A percentile compares a stretch with the other conserved stretches of the same genome.
Conservation (phyloP, 2,113 vertebrate genomes). For the Candoia aspera region DNA sequence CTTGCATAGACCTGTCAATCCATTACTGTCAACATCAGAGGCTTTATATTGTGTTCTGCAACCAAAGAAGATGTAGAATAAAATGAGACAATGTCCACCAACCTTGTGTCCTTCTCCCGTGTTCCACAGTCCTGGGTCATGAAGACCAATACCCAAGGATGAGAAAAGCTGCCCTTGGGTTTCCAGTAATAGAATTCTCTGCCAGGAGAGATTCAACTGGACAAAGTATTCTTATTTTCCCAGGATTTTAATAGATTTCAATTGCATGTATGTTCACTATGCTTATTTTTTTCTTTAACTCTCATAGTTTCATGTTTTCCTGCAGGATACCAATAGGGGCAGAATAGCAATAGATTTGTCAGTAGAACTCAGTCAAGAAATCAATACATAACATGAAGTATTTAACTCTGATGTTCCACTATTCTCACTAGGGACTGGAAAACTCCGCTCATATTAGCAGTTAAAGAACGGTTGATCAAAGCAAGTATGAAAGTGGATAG, state of each 20-base stretch:
- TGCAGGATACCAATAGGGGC: neutral
- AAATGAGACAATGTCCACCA: neutral
- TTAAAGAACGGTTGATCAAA: neutral
- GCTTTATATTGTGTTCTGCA: no score
- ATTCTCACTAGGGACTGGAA: neutral
- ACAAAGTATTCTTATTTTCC: neutral
- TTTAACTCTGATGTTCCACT: neutral
- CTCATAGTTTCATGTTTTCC: neutral
- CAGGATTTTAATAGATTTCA: neutral
- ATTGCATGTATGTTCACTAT: neutral
- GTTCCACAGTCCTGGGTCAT: neutral
- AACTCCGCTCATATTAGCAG: neutral
- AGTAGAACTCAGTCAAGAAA: neutral
- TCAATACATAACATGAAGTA: neutral
- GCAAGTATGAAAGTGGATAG: neutral
- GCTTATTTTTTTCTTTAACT: neutral
- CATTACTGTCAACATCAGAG: no score
- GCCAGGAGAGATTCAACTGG: neutral
- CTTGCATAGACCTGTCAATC: no score
- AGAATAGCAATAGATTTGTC: neutral
- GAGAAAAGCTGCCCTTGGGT: neutral
- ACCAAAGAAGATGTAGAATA: neutral
- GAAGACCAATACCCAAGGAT: neutral
- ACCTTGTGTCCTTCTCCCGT: neutral
- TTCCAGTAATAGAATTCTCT: neutral